These are phyloP conservation scores for Poecilobothrus nobilitatus DNA, from an alignment of 2,888 invertebrate genomes.

Conservation along the genomic window DNA sequence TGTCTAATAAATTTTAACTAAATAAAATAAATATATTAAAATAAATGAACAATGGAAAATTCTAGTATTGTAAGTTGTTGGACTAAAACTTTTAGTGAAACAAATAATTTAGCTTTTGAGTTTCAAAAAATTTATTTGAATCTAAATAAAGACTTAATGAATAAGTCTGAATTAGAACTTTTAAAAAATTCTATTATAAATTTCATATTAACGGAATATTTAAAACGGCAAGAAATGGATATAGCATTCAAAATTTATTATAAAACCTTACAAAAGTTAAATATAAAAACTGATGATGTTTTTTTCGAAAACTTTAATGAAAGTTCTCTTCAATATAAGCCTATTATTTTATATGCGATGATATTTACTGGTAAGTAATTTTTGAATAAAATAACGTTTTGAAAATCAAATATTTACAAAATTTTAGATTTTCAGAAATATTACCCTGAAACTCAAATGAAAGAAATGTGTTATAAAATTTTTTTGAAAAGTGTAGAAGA, in stretches of 20 bases:
- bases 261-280: neutral
- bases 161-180: neutral
- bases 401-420: neutral
- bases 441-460: conserved; percentile 25
- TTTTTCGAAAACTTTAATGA: neutral
- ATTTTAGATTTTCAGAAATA: conserved; percentile 25
- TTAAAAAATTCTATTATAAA: neutral
- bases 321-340: neutral
- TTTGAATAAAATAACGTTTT: too few relatives aligned
- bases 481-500: conserved; percentile 27
- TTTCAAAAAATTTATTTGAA: neutral
- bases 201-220: neutral
- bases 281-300: neutral
- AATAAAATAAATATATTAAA: too few relatives aligned
- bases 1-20: too few relatives aligned
- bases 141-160: neutral
- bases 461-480: conserved; percentile 28
- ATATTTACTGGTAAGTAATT: neutral
- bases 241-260: neutral
- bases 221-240: neutral
- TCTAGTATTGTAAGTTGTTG: too few relatives aligned
- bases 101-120: neutral
- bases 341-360: neutral
- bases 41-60: too few relatives aligned
- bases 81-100: too few relatives aligned